Conservation (phyloP, 2,113 vertebrate species). For the Zingel zingel region DNA sequence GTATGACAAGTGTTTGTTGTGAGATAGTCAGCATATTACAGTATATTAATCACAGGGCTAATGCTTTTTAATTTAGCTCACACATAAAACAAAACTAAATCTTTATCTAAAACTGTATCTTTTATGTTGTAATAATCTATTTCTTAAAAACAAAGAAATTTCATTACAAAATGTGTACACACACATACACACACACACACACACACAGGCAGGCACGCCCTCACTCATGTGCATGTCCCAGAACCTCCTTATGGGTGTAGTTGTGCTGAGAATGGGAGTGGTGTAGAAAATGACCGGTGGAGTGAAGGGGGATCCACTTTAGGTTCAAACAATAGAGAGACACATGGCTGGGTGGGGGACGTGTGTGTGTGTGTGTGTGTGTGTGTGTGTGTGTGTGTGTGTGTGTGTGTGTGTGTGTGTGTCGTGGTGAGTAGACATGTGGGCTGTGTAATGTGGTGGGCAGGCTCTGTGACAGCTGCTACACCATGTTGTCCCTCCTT, state of each 20-base stretch:
- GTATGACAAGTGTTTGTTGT: too few relatives aligned
- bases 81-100: background rate
- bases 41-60: too few relatives aligned
- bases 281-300: slow-evolving; percentile 26
- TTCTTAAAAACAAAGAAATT: too few relatives aligned
- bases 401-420: slow-evolving; percentile 36
- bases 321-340: slow-evolving; percentile 78
- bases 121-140: background rate
- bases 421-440: slow-evolving; percentile 8
- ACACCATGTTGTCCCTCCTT: slow-evolving; percentile 42
- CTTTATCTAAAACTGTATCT: background rate
- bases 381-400: background rate
- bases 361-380: slow-evolving; percentile 14
- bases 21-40: too few relatives aligned
- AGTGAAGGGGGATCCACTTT: slow-evolving; percentile 41
- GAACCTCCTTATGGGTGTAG: slow-evolving; percentile 51
- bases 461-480: slow-evolving; percentile 77
- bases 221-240: slow-evolving; percentile 11
- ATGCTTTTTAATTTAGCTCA: background rate
- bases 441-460: slow-evolving; percentile 54
- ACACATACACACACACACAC: background rate
- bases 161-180: too few relatives aligned
- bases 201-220: slow-evolving; percentile 9
- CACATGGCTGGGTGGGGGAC: slow-evolving; percentile 74
- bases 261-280: slow-evolving; percentile 46